phyloP scores from a whole-genome alignment of 2,113 vertebrate species.

The Otis tarda region DNA sequence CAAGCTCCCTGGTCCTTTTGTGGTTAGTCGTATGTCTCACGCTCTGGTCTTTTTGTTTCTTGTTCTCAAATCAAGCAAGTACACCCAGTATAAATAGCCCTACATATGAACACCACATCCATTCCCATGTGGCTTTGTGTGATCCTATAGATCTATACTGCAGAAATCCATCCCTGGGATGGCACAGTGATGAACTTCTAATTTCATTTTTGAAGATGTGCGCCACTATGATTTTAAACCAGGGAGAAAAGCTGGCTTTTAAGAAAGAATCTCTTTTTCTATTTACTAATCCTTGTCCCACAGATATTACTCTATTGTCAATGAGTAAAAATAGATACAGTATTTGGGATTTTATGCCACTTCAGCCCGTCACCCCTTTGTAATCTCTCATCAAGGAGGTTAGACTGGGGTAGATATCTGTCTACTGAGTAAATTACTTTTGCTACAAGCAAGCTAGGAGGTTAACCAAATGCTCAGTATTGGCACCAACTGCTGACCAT shows the following conservation, averaged over 20 bases:
- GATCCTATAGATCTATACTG: neutral
- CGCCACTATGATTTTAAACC: slow-evolving; percentile 1
- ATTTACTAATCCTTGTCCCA: slow-evolving; percentile 37
- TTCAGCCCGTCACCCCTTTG: slow-evolving; percentile 4
- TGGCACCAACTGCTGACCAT: slow-evolving; percentile 45
- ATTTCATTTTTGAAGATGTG: neutral
- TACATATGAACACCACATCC: neutral
- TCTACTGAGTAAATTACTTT: slow-evolving; percentile 39
- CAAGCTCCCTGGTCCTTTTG: neutral
- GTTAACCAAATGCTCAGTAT: slow-evolving; percentile 34
- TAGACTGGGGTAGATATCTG: slow-evolving; percentile 7
- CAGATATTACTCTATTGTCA: neutral
- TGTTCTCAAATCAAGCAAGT: neutral
- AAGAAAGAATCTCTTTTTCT: slow-evolving; percentile 12
- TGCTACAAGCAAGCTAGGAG: slow-evolving; percentile 49
- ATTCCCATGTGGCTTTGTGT: neutral
- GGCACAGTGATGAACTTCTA: neutral
- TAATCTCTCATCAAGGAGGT: slow-evolving; percentile 41
- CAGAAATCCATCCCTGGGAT: neutral
- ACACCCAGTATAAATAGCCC: neutral
- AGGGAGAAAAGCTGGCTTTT: slow-evolving; percentile 13
- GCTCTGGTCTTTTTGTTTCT: neutral
- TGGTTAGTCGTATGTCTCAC: neutral
- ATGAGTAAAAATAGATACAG: slow-evolving; percentile 29
- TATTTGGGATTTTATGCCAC: slow-evolving; percentile 35